Conservation (phyloP, 2,888 invertebrate species). For the Ochropacha duplaris region DNA sequence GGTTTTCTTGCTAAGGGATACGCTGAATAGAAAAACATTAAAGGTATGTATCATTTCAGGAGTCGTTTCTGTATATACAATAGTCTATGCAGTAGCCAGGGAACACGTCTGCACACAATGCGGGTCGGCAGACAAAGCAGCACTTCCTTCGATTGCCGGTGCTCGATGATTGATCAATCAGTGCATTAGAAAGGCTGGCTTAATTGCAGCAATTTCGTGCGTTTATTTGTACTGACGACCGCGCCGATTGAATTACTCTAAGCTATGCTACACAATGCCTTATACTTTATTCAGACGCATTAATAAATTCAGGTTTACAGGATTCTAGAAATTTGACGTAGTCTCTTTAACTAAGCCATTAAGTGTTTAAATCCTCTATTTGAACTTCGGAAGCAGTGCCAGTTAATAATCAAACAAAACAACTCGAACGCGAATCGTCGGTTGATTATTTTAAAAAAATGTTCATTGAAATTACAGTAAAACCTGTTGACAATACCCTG, state of each 20-base stretch:
- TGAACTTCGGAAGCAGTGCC: background rate
- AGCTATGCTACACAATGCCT: slow-evolving; percentile 29
- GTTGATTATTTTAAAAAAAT: background rate
- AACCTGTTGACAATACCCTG: background rate
- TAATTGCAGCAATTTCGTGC: slow-evolving; percentile 71
- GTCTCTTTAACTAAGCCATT: slow-evolving; percentile 4
- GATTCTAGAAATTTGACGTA: background rate
- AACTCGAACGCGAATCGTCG: background rate
- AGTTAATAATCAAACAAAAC: background rate
- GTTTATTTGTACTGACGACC: slow-evolving; percentile 72
- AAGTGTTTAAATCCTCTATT: background rate
- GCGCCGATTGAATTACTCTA: slow-evolving; percentile 42
- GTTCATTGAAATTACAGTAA: background rate
- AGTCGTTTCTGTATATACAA: slow-evolving; percentile 1
- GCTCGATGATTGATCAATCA: slow-evolving; percentile 80
- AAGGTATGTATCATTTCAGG: background rate
- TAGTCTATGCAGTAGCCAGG: slow-evolving; percentile 36
- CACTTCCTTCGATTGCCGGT: slow-evolving; percentile 68
- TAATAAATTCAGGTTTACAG: background rate
- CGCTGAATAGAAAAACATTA: background rate
- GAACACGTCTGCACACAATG: slow-evolving; percentile 66
- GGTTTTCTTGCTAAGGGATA: background rate
- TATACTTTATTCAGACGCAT: background rate
- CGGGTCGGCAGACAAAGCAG: slow-evolving; percentile 61
- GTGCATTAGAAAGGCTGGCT: slow-evolving; percentile 73